Conservation (phyloP, 2,888 invertebrate species). For the Gastrophysa polygoni region DNA sequence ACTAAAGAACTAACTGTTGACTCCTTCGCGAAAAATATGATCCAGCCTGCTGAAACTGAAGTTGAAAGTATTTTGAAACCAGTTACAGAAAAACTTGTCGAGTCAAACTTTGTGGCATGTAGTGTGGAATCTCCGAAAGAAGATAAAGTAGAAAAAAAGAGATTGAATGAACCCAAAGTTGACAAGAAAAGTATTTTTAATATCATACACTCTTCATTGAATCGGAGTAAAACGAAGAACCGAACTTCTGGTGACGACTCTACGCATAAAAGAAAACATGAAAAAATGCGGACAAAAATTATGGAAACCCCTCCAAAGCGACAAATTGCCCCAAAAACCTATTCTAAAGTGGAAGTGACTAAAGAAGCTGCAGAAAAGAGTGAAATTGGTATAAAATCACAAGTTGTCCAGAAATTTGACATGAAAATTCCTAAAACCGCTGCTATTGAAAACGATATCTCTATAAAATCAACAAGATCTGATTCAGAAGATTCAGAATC, state of each 20-base stretch:
- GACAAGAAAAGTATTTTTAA: conserved; percentile 43
- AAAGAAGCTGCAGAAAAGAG: not conserved
- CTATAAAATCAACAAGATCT: not conserved
- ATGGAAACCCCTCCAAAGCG: too few species aligned
- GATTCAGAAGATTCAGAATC: not conserved
- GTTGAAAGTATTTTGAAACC: not conserved
- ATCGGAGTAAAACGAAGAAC: not conserved
- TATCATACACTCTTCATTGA: conserved; percentile 48
- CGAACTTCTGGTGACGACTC: not conserved
- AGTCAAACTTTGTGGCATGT: conserved; percentile 2
- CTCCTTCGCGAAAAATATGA: not conserved
- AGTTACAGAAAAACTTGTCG: not conserved
- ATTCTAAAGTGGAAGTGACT: not conserved
- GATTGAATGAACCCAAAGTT: conserved; percentile 23
- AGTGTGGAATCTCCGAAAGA: conserved; percentile 11
- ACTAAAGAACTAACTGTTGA: not conserved
- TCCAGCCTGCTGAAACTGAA: conserved; percentile 7
- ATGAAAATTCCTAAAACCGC: conserved; percentile 30
- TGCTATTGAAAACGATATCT: not conserved
- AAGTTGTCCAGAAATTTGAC: conserved; percentile 12
- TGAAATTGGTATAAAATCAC: conserved; percentile 15
- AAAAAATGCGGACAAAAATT: not conserved
- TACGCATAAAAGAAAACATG: not conserved
- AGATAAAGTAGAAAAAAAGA: conserved; percentile 17
- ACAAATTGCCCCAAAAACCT: not conserved